Evolutionary conservation across 2,113 vertebrate genomes (phyloP).

Genomic region (Cyprinus carpio): DNA sequence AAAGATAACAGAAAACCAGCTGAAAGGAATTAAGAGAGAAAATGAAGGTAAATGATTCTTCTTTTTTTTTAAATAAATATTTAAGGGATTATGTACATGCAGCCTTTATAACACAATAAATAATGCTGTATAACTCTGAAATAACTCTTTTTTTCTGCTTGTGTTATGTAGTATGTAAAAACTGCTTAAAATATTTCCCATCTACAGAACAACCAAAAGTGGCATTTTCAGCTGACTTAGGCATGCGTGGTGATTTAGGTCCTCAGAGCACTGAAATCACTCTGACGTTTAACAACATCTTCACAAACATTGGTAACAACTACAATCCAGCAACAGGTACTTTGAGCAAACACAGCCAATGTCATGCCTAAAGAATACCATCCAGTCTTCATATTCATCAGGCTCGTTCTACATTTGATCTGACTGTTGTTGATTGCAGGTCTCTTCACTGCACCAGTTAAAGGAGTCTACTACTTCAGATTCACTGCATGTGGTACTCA

Average conservation of each 20-base stretch:
- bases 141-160: background rate
- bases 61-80: background rate
- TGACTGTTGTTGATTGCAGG: background rate
- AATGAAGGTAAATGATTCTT: background rate
- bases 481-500: background rate
- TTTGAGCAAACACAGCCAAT: background rate
- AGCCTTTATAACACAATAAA: background rate
- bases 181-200: background rate
- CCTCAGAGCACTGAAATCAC: background rate
- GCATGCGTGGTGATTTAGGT: background rate
- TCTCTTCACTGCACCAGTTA: conserved; percentile 34
- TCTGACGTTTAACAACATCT: conserved; percentile 3
- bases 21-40: background rate
- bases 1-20: background rate
- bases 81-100: background rate
- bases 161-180: background rate
- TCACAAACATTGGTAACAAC: conserved; percentile 34
- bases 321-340: conserved; percentile 38
- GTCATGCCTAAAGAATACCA: background rate
- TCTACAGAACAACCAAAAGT: conserved; percentile 2
- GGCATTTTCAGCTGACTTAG: conserved; percentile 30
- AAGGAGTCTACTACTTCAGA: conserved; percentile 41
- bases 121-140: background rate
- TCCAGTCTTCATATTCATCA: background rate
- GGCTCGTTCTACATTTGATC: background rate